Base-by-base conservation (phyloP, 2,113 vertebrate species). In the Herpailurus yagouaroundi region DNA sequence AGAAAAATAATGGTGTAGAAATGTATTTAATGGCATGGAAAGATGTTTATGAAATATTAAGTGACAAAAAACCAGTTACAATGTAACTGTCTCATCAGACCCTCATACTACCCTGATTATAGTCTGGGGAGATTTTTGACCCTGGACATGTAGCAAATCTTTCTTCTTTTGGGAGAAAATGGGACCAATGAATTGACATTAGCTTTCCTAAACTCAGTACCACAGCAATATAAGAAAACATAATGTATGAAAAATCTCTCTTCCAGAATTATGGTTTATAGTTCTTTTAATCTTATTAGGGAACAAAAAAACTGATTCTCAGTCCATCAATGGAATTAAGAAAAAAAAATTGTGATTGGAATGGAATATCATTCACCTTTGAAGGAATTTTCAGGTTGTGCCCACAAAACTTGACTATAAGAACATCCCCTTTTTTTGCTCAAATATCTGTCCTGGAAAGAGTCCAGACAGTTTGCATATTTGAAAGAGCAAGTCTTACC, bases 1-100 rank as follows among this genome's bases (percentile, higher is more conserved):
- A 77, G 57, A 83, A 95, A 90, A 74, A 60, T 57, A 89, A 66
- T 89, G 33, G 91, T 77, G 19, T 85, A 69, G 33, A 77, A 84
- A 74, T 55, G 18, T 73, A 79, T 91, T 81, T 80, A 88, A 73
- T 93, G 38, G n/a, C 52, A 57, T 63, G n/a, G 45, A 74, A 93
- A 89, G 74, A 80, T 52, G 14, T 36, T 74, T 95, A 73, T 80
- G 27, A 55, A 80, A 74, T 48, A 18, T 33, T 73, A 96, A 68
- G 7, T 85, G 50, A 79, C 15, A 79, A 96, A 94, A 89, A 19
- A 1, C 33, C 69, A 90, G 8, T 73, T 96, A 66, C 4, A 91
- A 50, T 80, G 25, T 55, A 90, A 15, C 15, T 50, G 0, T 69
- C 13, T 91, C 7, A 66, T 31, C 76, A 88, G 68, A 64, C 6